phyloP scores from a whole-genome alignment of 2,888 invertebrate genomes.

The Athripsodes cinereus region DNA sequence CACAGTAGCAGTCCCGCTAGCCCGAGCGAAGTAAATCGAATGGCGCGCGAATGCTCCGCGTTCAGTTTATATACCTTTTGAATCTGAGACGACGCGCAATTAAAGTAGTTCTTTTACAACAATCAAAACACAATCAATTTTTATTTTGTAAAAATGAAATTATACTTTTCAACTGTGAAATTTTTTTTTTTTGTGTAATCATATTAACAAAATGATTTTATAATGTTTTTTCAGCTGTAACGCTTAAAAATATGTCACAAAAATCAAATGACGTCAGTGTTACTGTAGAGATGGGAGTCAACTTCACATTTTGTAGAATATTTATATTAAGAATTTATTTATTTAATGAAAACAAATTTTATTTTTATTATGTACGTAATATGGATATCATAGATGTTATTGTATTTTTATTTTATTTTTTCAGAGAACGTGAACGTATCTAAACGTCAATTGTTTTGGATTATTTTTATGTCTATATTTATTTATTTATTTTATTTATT shows the following conservation, averaged over 20 bases:
- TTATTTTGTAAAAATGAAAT: background rate
- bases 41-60: background rate
- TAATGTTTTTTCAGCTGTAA: background rate
- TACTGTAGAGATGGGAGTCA: background rate
- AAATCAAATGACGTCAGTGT: background rate
- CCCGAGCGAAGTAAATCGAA: conserved; percentile 6
- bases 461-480: too few species aligned
- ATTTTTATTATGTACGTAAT: too few species aligned
- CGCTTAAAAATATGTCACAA: background rate
- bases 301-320: too few species aligned
- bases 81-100: background rate
- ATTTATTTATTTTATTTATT: too few species aligned
- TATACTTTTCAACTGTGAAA: background rate
- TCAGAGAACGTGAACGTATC: too few species aligned
- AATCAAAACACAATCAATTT: background rate
- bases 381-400: too few species aligned
- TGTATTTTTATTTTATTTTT: too few species aligned
- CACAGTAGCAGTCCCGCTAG: conserved; percentile 4
- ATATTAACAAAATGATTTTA: background rate
- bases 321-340: too few species aligned
- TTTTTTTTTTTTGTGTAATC: background rate
- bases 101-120: background rate
- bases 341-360: too few species aligned
- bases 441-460: too few species aligned
- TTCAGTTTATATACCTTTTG: conserved; percentile 1